Base-by-base conservation (phyloP, 1,140 invertebrate species). In the Apocrypta bakeri region DNA sequence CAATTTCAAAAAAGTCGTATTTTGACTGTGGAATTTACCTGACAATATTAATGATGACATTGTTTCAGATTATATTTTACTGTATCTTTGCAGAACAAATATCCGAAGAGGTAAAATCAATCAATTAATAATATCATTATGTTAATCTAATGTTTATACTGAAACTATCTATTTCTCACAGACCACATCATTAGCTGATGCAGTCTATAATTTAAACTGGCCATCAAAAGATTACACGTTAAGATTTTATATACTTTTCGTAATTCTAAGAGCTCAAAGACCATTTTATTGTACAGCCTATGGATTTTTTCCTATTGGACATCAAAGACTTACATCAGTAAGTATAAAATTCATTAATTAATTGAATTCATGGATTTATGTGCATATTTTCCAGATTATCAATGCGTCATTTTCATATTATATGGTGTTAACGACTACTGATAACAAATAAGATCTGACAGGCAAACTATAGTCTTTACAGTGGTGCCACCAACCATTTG, bases 231-330 rank as follows among this genome's bases (percentile, higher is more conserved):
- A 73, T 40, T 42, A 73, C 14, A 73, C 42, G 24, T n/a, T 73
- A 8, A 24, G 71, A 9, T 8, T 73, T n/a, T 42, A 42, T 11
- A 21, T 73, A 14, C 8, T 42, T 2, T 11, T 73, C 1, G 24
- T 73, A 8, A 73, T 73, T 11, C 11, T 48, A 11, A 40, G 40
- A 24, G 24, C 71, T 11, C 71, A 73, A 25, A 73, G 33, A 42
- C 71, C 71, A 25, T 73, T 73, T 42, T 48, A 73, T 11, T 73
- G 71, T 21, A 73, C 71, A 2, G 71, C 71, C 6, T 42, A 25
- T 73, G 71, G 71, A 73, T 73, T 73, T 48, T 73, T 73, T 42
- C 33, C 17, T 4, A 73, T 73, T 42, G 71, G 71, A 3, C 71
- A 73, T 24, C 21, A n/a, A 56, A 56, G 17, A 56, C 48, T 56